phyloP scores from a whole-genome alignment of 2,113 vertebrate species.

The Otocyon megalotis region DNA sequence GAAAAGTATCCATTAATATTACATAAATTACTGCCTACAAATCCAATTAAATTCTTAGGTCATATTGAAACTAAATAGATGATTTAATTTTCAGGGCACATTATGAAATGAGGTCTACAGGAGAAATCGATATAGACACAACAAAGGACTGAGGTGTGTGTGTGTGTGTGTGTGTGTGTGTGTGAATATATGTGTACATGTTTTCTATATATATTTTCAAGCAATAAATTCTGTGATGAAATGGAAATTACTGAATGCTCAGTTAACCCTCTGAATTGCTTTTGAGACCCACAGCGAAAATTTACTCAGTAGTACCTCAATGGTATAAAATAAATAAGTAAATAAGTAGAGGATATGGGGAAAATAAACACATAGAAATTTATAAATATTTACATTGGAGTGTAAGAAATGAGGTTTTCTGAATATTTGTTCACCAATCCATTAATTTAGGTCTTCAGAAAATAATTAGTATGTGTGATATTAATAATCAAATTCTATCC shows the following conservation, averaged over 20 bases:
- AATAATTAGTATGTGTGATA: not conserved
- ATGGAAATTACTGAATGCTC: not conserved
- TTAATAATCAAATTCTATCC: not conserved
- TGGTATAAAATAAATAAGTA: not conserved
- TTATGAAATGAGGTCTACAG: conserved; percentile 85
- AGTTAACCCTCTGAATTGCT: not conserved
- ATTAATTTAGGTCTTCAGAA: not conserved
- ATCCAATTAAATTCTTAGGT: conserved; percentile 87
- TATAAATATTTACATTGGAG: not conserved
- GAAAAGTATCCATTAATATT: conserved; percentile 88
- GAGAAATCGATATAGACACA: conserved; percentile 84
- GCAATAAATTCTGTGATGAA: not conserved
- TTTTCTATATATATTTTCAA: not conserved
- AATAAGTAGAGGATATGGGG: not conserved
- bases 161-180: not conserved
- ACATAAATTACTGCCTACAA: conserved; percentile 87
- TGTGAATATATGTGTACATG: not conserved
- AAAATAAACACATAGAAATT: not conserved
- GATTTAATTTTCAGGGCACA: conserved; percentile 87
- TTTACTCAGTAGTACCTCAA: not conserved
- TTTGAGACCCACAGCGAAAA: not conserved
- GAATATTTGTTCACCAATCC: not conserved
- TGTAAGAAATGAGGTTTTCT: not conserved
- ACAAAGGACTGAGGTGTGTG: conserved; percentile 66
- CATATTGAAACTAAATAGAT: conserved; percentile 88